Evolutionary conservation across 2,888 invertebrate species (phyloP), one percentile per base, ranked within the genome.

Genomic region (Pseudeuparius sepicola): DNA sequence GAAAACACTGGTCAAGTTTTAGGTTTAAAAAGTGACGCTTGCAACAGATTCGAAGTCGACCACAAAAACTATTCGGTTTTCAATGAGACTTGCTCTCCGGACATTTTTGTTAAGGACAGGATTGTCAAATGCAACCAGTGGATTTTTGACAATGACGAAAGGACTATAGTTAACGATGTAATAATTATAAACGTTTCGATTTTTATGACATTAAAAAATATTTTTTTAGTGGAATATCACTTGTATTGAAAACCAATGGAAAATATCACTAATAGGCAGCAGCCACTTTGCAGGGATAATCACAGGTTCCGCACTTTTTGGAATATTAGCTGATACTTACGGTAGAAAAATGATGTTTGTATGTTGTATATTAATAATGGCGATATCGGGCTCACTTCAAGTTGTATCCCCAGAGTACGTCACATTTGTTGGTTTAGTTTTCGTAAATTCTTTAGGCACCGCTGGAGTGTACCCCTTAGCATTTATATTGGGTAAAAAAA

Each of bases 281-380:
- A 59, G 68, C 31, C 75, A 76, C 57, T 75, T 75, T 56, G 68
- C 71, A 7, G 77, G 76, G 2, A 67, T 75, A 26, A 67, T 77
- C 18, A 57, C 70, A 27, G 76, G 76, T 14, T 71, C 75, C 4
- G 68, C 70, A 4, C 26, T 68, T 1, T 71, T 70, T 40, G 75
- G 76, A 11, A 60, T 72, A 43, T 53, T 75, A 12, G 74, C 76
- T 3, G 76, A 77, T 56, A 67, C 65, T 46, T 75, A 63, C 56
- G 75, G 77, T 1, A 61, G 76, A 40, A 71, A 75, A 55, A 47
- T 62, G 14, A 60, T 74, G 12, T 75, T 76, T 48, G 61, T 75
- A 29, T 53, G 68, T 38, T 68, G 70, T 48, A 69, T 71, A 24
- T 47, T 71, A 4, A 57, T 72, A 18, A 71, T 75, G 70, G 66